Evolutionary conservation across 2,797 vertebrate species (phyloP), one percentile per base, ranked within the genome.

Genomic region (Sebastes jordani): DNA sequence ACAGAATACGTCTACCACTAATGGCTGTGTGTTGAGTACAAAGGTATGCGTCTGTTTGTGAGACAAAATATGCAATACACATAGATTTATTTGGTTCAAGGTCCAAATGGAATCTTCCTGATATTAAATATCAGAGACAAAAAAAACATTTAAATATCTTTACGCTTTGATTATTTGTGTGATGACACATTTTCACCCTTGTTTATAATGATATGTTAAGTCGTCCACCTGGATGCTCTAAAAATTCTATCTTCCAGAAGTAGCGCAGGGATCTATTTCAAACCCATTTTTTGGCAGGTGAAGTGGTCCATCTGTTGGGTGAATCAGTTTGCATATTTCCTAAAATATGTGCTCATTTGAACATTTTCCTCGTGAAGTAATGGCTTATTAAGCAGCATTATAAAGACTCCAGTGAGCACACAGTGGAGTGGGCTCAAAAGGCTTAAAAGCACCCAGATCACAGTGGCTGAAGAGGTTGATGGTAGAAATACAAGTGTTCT

Each of bases 231-330:
- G 84, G 77, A 80, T 52, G 67, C 32, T 73, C 22, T 62, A 55
- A 79, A 74, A 81, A 81, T 16, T 5, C 18, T 18, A 56, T 62
- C 46, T 46, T 64, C 16, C 71, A 79, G 54, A 68, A 78, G 59
- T 61, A 74, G 52, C 60, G 7, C n/a, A 18, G 74, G 64, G 77
- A 84, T 75, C 65, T 82, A 61, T 82, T 86, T 87, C 16, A 55
- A 82, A 83, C 6, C 25, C 14, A 5, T 29, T 77, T 83, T 86
- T 72, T 90, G 89, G 89, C 88, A 86, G 80, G 81, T 82, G 1
- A 34, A 59, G 10, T 13, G 64, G 20, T 83, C 85, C 92, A 93
- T 93, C 92, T 94, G 92, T 78, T 67, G 77, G 71, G 76, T 23
- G 76, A 89, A 72, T 23, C 70, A 71, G 62, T 83, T 74, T 78